Percentiles rank a stretch among this genome's conserved stretches.
Evolutionary conservation across 2,888 invertebrate species (phyloP).

Genomic region (Ptychoptera contaminata): DNA sequence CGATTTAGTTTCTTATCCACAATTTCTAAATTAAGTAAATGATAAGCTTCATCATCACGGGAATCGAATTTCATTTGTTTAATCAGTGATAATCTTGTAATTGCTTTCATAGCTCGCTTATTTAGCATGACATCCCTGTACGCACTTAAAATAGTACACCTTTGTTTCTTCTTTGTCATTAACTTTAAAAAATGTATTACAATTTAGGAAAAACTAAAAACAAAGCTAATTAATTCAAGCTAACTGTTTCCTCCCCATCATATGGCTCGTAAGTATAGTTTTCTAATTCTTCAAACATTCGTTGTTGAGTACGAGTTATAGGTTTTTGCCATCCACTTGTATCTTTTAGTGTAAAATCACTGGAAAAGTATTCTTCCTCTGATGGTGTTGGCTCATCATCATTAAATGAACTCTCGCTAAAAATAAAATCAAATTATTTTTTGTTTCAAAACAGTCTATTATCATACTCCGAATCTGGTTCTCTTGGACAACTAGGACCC

Average conservation of each 20-base stretch:
- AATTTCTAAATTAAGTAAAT: conserved; percentile 6
- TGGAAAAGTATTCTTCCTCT: conserved; percentile 6
- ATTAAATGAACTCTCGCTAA: conserved; percentile 6
- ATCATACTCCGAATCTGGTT: too few relatives aligned
- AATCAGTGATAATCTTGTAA: conserved; percentile 4
- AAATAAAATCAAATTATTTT: too few relatives aligned
- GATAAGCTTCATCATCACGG: conserved; percentile 4
- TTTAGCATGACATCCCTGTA: too few relatives aligned
- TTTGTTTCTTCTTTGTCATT: too few relatives aligned
- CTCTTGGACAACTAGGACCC: too few relatives aligned
- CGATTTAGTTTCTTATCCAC: conserved; percentile 8
- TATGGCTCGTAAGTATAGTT: not conserved
- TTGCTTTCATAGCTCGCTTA: conserved; percentile 5
- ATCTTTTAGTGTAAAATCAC: conserved; percentile 2
- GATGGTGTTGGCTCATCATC: conserved; percentile 7
- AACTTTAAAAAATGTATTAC: too few relatives aligned
- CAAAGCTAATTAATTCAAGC: too few relatives aligned
- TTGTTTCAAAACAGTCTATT: too few relatives aligned
- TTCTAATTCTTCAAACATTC: conserved; percentile 6
- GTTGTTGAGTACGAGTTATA: conserved; percentile 2
- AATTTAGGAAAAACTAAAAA: too few relatives aligned
- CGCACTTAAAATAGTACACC: too few relatives aligned
- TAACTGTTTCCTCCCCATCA: too few relatives aligned
- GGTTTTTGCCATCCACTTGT: conserved; percentile 4
- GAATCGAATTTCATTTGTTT: not conserved